phyloP scores from a whole-genome alignment of 2,113 vertebrate genomes.

The Pardalotus punctatus region DNA sequence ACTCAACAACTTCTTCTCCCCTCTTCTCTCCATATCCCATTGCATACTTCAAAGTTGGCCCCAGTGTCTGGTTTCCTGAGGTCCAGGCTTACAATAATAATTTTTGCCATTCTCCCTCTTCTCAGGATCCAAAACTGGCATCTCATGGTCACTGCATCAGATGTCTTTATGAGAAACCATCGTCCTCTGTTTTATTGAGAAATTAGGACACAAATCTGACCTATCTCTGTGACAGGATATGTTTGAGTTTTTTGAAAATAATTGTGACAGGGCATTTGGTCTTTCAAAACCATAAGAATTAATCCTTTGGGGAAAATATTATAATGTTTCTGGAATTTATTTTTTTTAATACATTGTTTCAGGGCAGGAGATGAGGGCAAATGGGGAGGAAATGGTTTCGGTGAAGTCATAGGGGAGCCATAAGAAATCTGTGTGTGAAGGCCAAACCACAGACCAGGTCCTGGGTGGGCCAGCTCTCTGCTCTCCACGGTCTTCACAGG shows the following conservation, averaged over 20 bases:
- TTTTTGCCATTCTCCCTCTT: not conserved
- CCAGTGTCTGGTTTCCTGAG: not conserved
- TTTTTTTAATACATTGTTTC: not conserved
- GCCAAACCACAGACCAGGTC: not conserved
- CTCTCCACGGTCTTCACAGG: not conserved
- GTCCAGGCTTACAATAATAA: not conserved
- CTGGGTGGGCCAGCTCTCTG: not conserved
- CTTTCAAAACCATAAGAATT: not conserved
- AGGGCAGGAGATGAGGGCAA: not conserved
- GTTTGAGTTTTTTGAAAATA: not conserved
- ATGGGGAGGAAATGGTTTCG: not conserved
- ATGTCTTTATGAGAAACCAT: not conserved
- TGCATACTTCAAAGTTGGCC: not conserved
- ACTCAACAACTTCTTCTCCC: not conserved
- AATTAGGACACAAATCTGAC: not conserved
- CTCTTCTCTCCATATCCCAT: not conserved
- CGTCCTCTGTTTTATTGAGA: not conserved
- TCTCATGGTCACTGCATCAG: not conserved
- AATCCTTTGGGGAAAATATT: not conserved
- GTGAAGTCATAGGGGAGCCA: not conserved
- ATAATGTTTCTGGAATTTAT: not conserved
- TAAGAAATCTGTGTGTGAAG: not conserved
- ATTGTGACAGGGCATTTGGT: not conserved
- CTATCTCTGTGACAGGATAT: not conserved
- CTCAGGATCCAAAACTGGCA: not conserved